phyloP scores from a whole-genome alignment of 2,888 invertebrate species.

The Cosmopolites sordidus region DNA sequence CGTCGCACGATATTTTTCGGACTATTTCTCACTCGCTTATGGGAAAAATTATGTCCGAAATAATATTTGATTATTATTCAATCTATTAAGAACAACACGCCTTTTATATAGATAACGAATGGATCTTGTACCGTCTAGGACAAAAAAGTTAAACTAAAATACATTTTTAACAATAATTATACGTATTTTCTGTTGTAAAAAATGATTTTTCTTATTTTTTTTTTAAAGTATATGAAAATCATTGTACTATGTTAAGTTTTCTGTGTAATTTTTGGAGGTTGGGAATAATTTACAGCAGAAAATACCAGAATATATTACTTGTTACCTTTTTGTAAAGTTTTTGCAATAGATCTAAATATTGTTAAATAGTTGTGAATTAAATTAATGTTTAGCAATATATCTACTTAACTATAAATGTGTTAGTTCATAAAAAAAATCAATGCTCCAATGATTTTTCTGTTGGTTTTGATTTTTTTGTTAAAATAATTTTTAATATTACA shows the following conservation, averaged over 20 bases:
- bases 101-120: slow-evolving; percentile 8
- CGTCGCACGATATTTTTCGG: not conserved
- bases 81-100: slow-evolving; percentile 4
- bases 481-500: slow-evolving; percentile 3
- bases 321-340: slow-evolving; percentile 11
- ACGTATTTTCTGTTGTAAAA: slow-evolving; percentile 6
- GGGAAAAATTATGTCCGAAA: too few species aligned
- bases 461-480: slow-evolving; percentile 28
- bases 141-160: not conserved
- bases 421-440: slow-evolving; percentile 36
- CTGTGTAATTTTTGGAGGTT: too few species aligned
- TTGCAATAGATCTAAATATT: slow-evolving; percentile 27
- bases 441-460: slow-evolving; percentile 20
- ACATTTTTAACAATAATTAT: not conserved
- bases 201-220: too few species aligned
- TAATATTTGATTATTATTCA: not conserved
- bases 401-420: slow-evolving; percentile 33
- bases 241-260: not conserved
- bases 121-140: slow-evolving; percentile 1
- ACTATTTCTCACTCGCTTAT: not conserved
- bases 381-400: slow-evolving; percentile 45
- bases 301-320: slow-evolving; percentile 1
- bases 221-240: too few species aligned
- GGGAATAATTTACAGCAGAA: slow-evolving; percentile 1
- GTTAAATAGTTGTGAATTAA: slow-evolving; percentile 37